Evolutionary conservation across 1,140 invertebrate genomes (phyloP), one percentile per base, ranked within the genome.

Genomic region (Teleogryllus occipitalis): DNA sequence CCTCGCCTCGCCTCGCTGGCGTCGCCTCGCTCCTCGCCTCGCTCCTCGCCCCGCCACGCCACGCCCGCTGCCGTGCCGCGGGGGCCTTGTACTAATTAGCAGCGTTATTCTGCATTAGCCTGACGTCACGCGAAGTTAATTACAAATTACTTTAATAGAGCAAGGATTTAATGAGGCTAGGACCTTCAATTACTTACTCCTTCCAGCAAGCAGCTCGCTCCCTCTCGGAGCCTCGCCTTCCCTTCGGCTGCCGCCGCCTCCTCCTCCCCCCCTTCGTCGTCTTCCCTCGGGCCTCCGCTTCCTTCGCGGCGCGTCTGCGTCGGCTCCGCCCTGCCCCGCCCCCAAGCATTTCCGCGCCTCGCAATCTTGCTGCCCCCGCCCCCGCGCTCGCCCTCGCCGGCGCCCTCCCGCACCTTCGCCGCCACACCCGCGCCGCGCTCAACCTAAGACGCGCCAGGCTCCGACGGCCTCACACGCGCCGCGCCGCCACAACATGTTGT

Each of bases 61-160:
- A 7, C 18, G 54, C 54, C 18, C 54, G 18, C 27, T 18, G 2
- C 54, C 54, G 10, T 8, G 48, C n/a, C 49, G 78, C 46, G 48
- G n/a, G n/a, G 7, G 7, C 27, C 2, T 7, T 48, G 27, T 48
- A 77, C 79, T 81, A 81, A 81, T 81, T 81, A 81, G 80, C 77
- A 78, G 74, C 80, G 77, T 81, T 81, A 81, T 81, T 81, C 80
- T 79, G 74, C 80, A 81, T 81, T 81, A 78, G 74, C 72, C 77
- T 81, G 77, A 81, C 80, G 80, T 81, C 80, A 76, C 80, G 39
- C 80, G 77, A 83, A 83, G 82, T 83, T 83, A 83, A 83, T 83
- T 83, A 83, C 82, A 83, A 83, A 83, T 83, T 82, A 83, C 82
- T 82, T 82, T 83, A 83, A 83, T 83, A 82, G 82, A 83, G 82